Percentiles rank a stretch among this genome's conserved stretches.
Evolutionary conservation across 2,797 vertebrate genomes (phyloP).

Genomic region (Muscicapa striata): DNA sequence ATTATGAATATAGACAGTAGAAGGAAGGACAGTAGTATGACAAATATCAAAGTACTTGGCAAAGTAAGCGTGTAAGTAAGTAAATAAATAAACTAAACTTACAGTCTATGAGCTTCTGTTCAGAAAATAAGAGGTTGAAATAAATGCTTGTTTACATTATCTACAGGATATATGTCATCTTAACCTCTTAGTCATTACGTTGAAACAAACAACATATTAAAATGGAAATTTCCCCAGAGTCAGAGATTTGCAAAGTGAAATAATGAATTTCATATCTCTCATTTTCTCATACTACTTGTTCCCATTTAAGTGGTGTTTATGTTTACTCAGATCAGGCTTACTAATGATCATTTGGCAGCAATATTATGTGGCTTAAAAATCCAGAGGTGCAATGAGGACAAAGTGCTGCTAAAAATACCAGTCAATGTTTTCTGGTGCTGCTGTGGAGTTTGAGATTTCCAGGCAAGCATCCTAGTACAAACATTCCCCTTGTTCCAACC

Average conservation of each 20-base stretch:
- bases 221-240: slow-evolving; percentile 45
- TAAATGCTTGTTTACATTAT: slow-evolving; percentile 38
- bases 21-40: background rate
- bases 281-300: background rate
- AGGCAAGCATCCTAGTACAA: background rate
- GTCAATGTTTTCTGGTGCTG: background rate
- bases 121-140: slow-evolving; percentile 17
- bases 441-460: background rate
- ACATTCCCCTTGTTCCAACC: background rate
- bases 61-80: background rate
- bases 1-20: background rate
- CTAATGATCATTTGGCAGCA: slow-evolving; percentile 7
- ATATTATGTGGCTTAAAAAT: slow-evolving; percentile 31
- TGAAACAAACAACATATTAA: slow-evolving; percentile 45
- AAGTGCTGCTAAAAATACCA: background rate
- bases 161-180: slow-evolving; percentile 2
- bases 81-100: background rate
- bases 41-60: slow-evolving; percentile 7
- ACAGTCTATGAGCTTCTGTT: background rate
- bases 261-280: slow-evolving; percentile 31
- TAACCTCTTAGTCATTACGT: background rate
- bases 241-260: slow-evolving; percentile 55
- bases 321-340: background rate
- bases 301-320: slow-evolving; percentile 44
- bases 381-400: slow-evolving; percentile 1